Evolutionary conservation across 2,797 vertebrate species (phyloP).

Genomic region (Aplochiton taeniatus): DNA sequence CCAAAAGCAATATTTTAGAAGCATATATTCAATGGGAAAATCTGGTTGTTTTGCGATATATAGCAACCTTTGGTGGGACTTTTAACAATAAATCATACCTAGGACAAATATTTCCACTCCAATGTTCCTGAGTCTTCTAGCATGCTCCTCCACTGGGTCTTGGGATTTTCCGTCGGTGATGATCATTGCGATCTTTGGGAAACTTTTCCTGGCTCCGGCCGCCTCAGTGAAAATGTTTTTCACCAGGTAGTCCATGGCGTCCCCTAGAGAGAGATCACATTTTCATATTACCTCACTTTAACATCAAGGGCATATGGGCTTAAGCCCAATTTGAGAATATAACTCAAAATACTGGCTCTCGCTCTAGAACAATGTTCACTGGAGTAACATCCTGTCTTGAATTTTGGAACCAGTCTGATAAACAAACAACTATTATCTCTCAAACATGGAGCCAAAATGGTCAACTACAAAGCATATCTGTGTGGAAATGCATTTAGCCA

Average conservation of each 20-base stretch:
- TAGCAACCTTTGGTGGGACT: conserved; percentile 50
- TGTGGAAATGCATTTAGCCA: too few relatives aligned
- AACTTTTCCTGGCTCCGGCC: conserved; percentile 89
- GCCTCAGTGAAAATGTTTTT: conserved; percentile 89
- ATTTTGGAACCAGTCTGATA: too few relatives aligned
- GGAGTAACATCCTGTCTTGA: too few relatives aligned
- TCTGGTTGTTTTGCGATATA: neutral
- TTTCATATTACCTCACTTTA: neutral
- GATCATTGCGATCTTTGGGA: conserved; percentile 96
- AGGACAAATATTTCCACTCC: conserved; percentile 98
- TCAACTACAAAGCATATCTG: too few relatives aligned
- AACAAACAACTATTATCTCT: too few relatives aligned
- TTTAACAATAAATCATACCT: conserved; percentile 78
- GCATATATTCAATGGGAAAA: neutral
- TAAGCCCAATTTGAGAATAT: neutral
- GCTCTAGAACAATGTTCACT: too few relatives aligned
- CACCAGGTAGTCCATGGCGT: conserved; percentile 91
- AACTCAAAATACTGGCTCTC: neutral
- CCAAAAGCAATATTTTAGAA: conserved; percentile 35
- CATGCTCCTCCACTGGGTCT: conserved; percentile 93
- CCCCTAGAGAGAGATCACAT: conserved; percentile 74
- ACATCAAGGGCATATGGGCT: neutral
- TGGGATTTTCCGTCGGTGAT: conserved; percentile 99
- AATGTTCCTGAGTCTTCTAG: conserved; percentile 88
- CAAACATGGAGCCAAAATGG: too few relatives aligned